Evolutionary conservation across 2,888 invertebrate species (phyloP).

Genomic region (Yponomeuta malinellus): DNA sequence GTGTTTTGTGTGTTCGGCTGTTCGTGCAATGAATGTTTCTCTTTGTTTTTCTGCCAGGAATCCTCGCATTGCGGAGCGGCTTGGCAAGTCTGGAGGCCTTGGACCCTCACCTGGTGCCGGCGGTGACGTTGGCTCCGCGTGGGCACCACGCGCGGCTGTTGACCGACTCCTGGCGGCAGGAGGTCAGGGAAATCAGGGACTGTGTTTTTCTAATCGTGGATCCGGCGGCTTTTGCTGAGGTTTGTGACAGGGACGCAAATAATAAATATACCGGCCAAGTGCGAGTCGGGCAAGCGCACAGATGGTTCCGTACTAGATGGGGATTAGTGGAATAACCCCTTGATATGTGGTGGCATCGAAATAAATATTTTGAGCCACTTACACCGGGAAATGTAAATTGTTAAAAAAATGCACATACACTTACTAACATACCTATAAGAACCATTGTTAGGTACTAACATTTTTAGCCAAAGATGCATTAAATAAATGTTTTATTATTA

Average conservation of each 20-base stretch:
- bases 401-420: too few species aligned
- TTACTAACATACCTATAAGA: too few species aligned
- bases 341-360: too few species aligned
- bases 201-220: conserved; percentile 80
- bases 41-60: conserved; percentile 52
- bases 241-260: conserved; percentile 30
- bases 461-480: too few species aligned
- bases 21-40: neutral
- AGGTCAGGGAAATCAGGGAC: conserved; percentile 73
- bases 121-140: conserved; percentile 69
- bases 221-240: conserved; percentile 81
- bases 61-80: conserved; percentile 77
- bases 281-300: too few species aligned
- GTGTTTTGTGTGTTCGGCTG: neutral
- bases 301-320: too few species aligned
- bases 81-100: conserved; percentile 81
- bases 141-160: conserved; percentile 69
- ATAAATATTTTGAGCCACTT: too few species aligned
- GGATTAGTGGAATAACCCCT: too few species aligned
- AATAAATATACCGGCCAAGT: too few species aligned
- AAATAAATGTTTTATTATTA: too few species aligned
- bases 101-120: conserved; percentile 80
- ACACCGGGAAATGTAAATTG: too few species aligned
- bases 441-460: too few species aligned
- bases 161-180: conserved; percentile 75